Base-by-base conservation (phyloP, 1,140 invertebrate genomes). In the Kradibia gibbosae region DNA sequence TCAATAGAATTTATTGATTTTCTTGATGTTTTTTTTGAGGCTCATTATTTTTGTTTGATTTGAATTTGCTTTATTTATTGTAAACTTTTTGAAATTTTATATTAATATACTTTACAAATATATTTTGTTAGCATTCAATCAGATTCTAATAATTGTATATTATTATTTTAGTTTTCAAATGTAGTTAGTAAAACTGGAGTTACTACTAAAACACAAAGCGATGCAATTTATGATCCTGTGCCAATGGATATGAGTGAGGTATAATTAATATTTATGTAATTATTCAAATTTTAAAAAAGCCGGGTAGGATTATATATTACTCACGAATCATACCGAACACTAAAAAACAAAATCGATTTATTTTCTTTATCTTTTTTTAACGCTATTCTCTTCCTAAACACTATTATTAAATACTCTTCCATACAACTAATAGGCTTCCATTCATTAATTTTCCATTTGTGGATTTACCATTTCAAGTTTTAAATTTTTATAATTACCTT, bases 171-270 rank as follows among this genome's bases (percentile, higher is more conserved):
- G 75, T 17, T 65, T 5, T 3, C 71, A 39, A 75, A n/a, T 78
- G 57, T 53, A 65, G 4, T 42, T 28, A 79, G 15, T 65, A 82
- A 82, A 79, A 62, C 73, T 53, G 31, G 22, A 72, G 65, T 83
- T 50, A 55, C 34, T 15, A 70, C 57, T 53, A 87, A 85, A 78
- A 86, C 85, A 75, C 87, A 89, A 39, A 89, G 86, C 20, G 92
- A 93, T 80, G 90, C 88, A 20, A 93, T 93, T 81, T 93, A 93
- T 76, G 92, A 93, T 78, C 91, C 92, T 70, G 92, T 93, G 36
- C 92, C 92, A 87, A 93, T 93, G 92, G 92, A 93, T 85, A 90
- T 93, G 89, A 93, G 92, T 89, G 93, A 93, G 92, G 93, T 93
- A 93, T 79, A 84, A 86, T 84, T 74, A 55, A 50, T 50, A 31